Evolutionary conservation across 2,113 vertebrate genomes (phyloP).

Genomic region (Neogobius melanostomus): DNA sequence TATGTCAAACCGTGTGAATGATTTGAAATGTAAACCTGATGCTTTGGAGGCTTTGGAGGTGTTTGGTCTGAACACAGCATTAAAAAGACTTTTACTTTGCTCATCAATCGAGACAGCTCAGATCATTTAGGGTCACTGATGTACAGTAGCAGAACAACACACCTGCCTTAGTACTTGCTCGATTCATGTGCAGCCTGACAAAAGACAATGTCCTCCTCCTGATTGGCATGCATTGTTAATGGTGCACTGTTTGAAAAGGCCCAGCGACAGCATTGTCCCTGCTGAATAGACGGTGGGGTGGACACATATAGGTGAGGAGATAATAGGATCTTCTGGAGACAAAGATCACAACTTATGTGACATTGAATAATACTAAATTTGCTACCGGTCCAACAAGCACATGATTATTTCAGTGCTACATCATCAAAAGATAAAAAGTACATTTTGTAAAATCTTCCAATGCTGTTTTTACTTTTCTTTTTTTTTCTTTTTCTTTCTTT

Average conservation of each 20-base stretch:
- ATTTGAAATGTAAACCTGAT: too few relatives aligned
- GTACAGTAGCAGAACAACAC: conserved; percentile 34
- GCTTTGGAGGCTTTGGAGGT: too few relatives aligned
- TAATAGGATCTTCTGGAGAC: conserved; percentile 20
- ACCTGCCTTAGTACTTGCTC: conserved; percentile 38
- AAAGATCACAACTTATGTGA: conserved; percentile 32
- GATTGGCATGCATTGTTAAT: conserved; percentile 43
- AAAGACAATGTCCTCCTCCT: conserved; percentile 53
- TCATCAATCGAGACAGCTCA: neutral
- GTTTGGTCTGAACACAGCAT: too few relatives aligned
- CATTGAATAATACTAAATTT: conserved; percentile 1
- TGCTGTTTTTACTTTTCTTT: too few relatives aligned
- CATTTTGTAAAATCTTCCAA: too few relatives aligned
- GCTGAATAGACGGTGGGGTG: conserved; percentile 25
- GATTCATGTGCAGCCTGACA: conserved; percentile 38
- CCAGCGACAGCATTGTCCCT: conserved; percentile 35
- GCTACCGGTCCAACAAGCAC: too few relatives aligned
- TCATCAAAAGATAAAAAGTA: too few relatives aligned
- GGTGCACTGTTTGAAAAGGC: conserved; percentile 45
- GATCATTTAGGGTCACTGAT: conserved; percentile 25
- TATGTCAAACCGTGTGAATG: too few relatives aligned
- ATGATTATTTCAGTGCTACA: too few relatives aligned
- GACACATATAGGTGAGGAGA: conserved; percentile 15
- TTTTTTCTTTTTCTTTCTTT: too few relatives aligned
- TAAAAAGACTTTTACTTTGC: neutral